Evolutionary conservation across 92 coral and sea anemone genomes (phyloP).

Genomic region (Metridium senile): DNA sequence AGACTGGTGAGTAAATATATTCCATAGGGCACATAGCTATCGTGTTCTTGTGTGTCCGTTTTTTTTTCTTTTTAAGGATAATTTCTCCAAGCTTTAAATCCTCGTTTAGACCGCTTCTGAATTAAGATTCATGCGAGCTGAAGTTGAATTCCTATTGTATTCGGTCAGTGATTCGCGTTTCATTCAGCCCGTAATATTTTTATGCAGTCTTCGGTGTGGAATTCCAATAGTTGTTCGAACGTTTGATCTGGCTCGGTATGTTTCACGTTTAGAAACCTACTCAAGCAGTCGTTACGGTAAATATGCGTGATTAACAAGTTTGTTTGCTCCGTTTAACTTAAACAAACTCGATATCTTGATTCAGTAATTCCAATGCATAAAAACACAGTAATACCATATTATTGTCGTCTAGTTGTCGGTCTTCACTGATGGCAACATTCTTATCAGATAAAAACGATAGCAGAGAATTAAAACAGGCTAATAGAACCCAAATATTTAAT

Average conservation of each 20-base stretch:
- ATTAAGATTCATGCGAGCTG: background rate
- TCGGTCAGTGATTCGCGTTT: background rate
- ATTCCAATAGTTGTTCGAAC: constrained; percentile 19
- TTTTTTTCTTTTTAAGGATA: background rate
- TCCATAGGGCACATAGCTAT: constrained; percentile 13
- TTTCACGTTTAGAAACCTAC: constrained; percentile 4
- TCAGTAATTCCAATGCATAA: background rate
- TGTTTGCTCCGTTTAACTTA: constrained; percentile 16
- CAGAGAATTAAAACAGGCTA: constrained; percentile 9
- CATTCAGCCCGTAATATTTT: no score
- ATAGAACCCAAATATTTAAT: constrained; percentile 28
- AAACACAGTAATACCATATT: background rate
- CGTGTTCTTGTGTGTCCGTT: constrained; percentile 17
- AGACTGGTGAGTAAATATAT: constrained; percentile 76
- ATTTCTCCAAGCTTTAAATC: background rate
- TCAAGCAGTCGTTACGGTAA: constrained; percentile 4
- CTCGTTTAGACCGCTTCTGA: background rate
- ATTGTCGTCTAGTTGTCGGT: no score
- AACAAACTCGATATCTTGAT: constrained; percentile 15
- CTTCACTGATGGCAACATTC: constrained; percentile 7
- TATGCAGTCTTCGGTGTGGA: no score
- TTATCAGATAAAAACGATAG: no score
- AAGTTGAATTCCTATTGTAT: background rate
- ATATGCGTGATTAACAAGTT: constrained; percentile 12
- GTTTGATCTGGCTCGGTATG: constrained; percentile 17